A percentile compares a stretch with the other conserved stretches of the same genome.
Evolutionary conservation across 2,888 invertebrate species (phyloP).

Genomic region (Oscheius sp.): DNA sequence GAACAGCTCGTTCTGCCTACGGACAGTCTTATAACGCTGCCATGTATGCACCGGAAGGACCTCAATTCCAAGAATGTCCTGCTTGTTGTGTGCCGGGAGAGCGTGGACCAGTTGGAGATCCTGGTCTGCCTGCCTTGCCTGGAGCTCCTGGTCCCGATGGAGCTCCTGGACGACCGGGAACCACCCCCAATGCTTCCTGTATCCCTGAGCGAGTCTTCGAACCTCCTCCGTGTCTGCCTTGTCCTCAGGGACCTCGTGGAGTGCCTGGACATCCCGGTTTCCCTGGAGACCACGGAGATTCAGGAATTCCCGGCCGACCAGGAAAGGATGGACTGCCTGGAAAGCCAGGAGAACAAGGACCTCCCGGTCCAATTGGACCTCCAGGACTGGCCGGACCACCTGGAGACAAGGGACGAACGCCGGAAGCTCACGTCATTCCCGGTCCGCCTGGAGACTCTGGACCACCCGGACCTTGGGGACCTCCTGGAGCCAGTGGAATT

Average conservation of each 20-base stretch:
- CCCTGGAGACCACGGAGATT: slow-evolving; percentile 68
- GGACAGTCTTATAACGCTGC: slow-evolving; percentile 65
- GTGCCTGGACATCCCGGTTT: slow-evolving; percentile 70
- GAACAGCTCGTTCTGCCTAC: slow-evolving; percentile 51
- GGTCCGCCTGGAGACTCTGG: slow-evolving; percentile 70
- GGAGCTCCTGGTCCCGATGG: slow-evolving; percentile 73
- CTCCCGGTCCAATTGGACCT: slow-evolving; percentile 61
- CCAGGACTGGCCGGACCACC: slow-evolving; percentile 65
- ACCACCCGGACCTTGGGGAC: slow-evolving; percentile 69
- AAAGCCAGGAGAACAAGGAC: slow-evolving; percentile 65
- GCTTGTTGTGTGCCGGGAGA: slow-evolving; percentile 73
- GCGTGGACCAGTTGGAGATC: slow-evolving; percentile 65
- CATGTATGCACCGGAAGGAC: slow-evolving; percentile 65
- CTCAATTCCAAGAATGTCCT: slow-evolving; percentile 73
- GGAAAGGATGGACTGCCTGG: slow-evolving; percentile 67
- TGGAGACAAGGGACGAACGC: slow-evolving; percentile 66
- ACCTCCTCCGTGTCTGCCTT: slow-evolving; percentile 73
- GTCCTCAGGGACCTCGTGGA: slow-evolving; percentile 68
- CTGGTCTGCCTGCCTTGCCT: slow-evolving; percentile 65
- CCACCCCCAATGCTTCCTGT: slow-evolving; percentile 73
- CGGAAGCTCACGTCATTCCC: slow-evolving; percentile 72
- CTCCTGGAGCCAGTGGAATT: slow-evolving; percentile 63
- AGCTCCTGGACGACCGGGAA: slow-evolving; percentile 72
- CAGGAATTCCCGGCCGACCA: slow-evolving; percentile 68
- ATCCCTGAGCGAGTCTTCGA: slow-evolving; percentile 73